A percentile compares a stretch with the other conserved stretches of the same genome.
These are phyloP conservation scores for Polypedilum pembai DNA, from an alignment of 1,140 invertebrate genomes.

Conservation along the genomic window DNA sequence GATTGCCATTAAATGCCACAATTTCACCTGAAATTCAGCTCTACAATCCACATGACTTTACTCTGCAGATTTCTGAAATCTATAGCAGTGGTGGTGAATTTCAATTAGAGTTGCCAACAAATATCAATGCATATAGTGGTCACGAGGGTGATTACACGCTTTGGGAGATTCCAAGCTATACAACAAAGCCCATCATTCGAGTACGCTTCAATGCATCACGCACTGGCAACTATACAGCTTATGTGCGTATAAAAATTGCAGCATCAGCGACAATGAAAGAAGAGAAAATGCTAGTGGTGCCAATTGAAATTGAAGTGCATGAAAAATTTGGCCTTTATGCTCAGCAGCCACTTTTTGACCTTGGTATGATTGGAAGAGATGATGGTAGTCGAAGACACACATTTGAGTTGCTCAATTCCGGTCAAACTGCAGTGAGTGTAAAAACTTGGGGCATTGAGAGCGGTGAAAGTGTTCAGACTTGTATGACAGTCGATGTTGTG, in stretches of 20 bases:
- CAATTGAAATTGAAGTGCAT: conserved; percentile 80
- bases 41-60: conserved; percentile 84
- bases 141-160: conserved; percentile 67
- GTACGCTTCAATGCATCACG: conserved; percentile 68
- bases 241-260: conserved; percentile 42
- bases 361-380: conserved; percentile 48
- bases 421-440: not conserved
- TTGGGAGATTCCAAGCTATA: conserved; percentile 87
- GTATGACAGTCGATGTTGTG: not conserved
- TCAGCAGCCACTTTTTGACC: conserved; percentile 70
- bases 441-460: conserved; percentile 13
- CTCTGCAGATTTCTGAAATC: conserved; percentile 65
- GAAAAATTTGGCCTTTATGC: conserved; percentile 65
- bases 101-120: conserved; percentile 74
- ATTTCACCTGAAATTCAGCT: conserved; percentile 85
- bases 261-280: conserved; percentile 23
- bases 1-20: conserved; percentile 85
- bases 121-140: conserved; percentile 51
- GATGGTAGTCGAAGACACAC: not conserved
- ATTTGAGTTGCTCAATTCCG: not conserved
- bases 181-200: conserved; percentile 80
- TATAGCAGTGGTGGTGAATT: conserved; percentile 88
- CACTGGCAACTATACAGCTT: conserved; percentile 43
- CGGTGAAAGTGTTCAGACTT: not conserved
- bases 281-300: conserved; percentile 60